Conservation (phyloP, 2,888 invertebrate genomes). For the Marasmarcha lunaedactyla region DNA sequence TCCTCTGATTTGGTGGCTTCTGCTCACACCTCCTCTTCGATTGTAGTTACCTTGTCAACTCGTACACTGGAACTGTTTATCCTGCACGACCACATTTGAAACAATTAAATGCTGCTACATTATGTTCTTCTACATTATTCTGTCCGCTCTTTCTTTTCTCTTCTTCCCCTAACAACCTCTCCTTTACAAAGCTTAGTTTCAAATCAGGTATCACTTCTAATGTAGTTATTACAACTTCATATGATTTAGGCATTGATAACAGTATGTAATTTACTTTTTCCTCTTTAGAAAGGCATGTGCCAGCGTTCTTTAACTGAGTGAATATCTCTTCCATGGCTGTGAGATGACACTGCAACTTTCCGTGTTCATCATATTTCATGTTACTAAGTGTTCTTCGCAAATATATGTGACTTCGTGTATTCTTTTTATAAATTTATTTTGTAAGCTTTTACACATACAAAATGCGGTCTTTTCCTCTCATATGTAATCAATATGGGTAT, state of each 20-base stretch:
- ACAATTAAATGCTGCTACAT: neutral
- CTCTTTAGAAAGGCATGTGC: neutral
- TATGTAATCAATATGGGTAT: neutral
- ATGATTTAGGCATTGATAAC: slow-evolving; percentile 4
- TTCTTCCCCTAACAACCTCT: slow-evolving; percentile 9
- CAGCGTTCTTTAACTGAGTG: slow-evolving; percentile 1
- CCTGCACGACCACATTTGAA: slow-evolving; percentile 1
- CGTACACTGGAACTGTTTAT: slow-evolving; percentile 7
- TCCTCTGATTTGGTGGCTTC: no score
- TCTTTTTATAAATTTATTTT: neutral
- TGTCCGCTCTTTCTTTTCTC: slow-evolving; percentile 5
- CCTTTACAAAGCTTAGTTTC: slow-evolving; percentile 4
- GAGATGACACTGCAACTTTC: slow-evolving; percentile 2
- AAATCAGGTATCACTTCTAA: slow-evolving; percentile 1
- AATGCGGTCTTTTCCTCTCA: neutral
- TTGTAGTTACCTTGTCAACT: no score
- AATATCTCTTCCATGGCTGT: neutral
- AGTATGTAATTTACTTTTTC: slow-evolving; percentile 6
- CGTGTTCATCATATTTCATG: neutral
- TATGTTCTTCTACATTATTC: neutral
- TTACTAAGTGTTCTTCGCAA: neutral
- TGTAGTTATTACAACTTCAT: slow-evolving; percentile 1
- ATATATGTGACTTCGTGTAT: neutral
- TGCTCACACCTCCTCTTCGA: no score
- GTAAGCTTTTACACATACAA: neutral